Conservation (phyloP, 2,797 vertebrate genomes). For the Bradypodion pumilum region DNA sequence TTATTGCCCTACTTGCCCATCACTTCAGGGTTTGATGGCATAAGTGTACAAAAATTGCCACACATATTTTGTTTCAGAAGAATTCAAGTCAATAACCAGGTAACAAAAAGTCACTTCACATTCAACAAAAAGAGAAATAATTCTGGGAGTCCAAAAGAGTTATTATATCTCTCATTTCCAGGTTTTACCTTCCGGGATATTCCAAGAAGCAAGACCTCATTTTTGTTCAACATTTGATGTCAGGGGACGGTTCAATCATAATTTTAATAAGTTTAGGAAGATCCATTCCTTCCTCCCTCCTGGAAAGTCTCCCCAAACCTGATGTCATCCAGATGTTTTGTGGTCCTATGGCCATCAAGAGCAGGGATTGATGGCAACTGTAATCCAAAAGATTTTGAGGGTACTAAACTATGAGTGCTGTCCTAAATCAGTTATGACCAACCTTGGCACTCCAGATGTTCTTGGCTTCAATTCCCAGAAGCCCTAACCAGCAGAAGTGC, state of each 20-base stretch:
- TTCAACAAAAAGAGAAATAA: too few species aligned
- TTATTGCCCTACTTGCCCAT: too few species aligned
- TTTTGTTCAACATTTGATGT: background rate
- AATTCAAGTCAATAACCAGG: background rate
- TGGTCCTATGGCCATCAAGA: background rate
- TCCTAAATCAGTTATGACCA: too few species aligned
- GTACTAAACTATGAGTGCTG: background rate
- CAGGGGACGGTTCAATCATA: background rate
- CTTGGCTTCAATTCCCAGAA: too few species aligned
- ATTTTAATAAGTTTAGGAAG: background rate
- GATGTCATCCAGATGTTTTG: background rate
- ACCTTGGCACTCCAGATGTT: too few species aligned
- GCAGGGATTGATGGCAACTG: background rate
- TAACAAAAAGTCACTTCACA: background rate
- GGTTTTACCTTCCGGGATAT: background rate
- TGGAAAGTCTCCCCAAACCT: background rate
- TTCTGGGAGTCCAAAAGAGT: too few species aligned
- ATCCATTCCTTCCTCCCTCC: too few species aligned
- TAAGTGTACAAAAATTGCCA: too few species aligned
- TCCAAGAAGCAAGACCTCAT: background rate
- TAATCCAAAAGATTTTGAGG: background rate
- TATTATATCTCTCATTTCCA: too few species aligned
- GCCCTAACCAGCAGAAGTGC: too few species aligned
- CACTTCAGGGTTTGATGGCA: too few species aligned
- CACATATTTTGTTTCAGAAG: background rate